Evolutionary conservation across 1,140 invertebrate species (phyloP).

Genomic region (Thaumetopoea pityocampa): DNA sequence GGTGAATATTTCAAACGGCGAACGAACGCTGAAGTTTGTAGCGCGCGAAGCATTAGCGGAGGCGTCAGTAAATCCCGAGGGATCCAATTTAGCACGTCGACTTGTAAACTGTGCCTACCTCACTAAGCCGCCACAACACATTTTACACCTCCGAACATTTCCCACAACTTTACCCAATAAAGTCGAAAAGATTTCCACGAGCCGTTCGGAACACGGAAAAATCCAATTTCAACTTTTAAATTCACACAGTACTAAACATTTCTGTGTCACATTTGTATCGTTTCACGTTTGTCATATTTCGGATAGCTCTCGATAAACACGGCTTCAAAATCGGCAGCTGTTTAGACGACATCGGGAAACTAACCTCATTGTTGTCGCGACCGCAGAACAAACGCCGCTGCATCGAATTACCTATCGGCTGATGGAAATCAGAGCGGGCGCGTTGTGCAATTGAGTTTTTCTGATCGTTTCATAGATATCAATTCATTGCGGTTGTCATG

Average conservation of each 20-base stretch:
- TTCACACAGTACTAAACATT: no score
- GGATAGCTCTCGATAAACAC: no score
- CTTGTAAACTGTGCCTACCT: slow-evolving; percentile 38
- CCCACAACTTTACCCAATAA: slow-evolving; percentile 39
- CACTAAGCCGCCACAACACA: slow-evolving; percentile 35
- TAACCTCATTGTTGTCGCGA: slow-evolving; percentile 46
- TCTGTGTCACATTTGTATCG: no score
- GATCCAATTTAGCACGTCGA: slow-evolving; percentile 57
- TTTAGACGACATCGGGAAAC: slow-evolving; percentile 40
- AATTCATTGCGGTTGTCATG: slow-evolving; percentile 32
- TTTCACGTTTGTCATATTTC: no score
- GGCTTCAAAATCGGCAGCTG: slow-evolving; percentile 30
- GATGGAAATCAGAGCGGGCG: slow-evolving; percentile 45
- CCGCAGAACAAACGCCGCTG: no score
- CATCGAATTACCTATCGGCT: slow-evolving; percentile 40
- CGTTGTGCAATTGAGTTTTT: slow-evolving; percentile 30
- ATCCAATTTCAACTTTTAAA: slow-evolving; percentile 16
- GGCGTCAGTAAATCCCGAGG: slow-evolving; percentile 52
- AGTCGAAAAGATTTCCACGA: slow-evolving; percentile 18
- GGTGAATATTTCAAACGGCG: slow-evolving; percentile 55
- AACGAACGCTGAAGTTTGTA: slow-evolving; percentile 32
- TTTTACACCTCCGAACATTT: slow-evolving; percentile 38
- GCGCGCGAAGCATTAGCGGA: slow-evolving; percentile 31
- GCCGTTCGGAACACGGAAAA: slow-evolving; percentile 13
- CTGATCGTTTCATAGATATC: slow-evolving; percentile 35